Base-by-base conservation (phyloP, 2,113 vertebrate genomes). In the Dromas ardeola region DNA sequence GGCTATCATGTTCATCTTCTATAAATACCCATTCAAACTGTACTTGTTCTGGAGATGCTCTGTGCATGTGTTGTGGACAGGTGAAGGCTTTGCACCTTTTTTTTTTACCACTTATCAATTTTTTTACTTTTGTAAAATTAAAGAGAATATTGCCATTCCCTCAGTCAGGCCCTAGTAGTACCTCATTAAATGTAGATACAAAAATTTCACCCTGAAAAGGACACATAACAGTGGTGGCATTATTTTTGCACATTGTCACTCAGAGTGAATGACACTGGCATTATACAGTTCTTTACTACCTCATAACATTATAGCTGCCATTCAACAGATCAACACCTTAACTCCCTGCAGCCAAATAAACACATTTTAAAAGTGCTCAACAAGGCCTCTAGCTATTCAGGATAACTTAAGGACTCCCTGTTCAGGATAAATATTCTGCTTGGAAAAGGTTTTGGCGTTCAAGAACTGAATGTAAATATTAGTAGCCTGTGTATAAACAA, bases 141-240 rank as follows among this genome's bases (percentile, higher is more conserved):
- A 45, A 65, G 17, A 82, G 21, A 72, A 47, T 49, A 36, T 18
- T 61, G 36, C 11, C 30, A 30, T 26, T 66, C 23, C 32, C 47
- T 29, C 30, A 26, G 15, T 7, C 29, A 78, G 43, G 42, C 17
- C 19, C 55, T 43, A 53, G 18, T 8, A 78, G 45, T 21, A 80
- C 18, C 23, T 30, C 34, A 43, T 14, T 23, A 36, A 8, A 21
- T 32, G 85, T 0, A 78, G n/a, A 58, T 11, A 87, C 5, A 88
- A 80, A 61, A 82, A 38, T 19, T 17, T 36, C 13, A 52, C 23
- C 66, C 66, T 40, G 27, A 62, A 62, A 86, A 95, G 69, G 42
- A 79, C 21, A 53, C 0, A 0, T 3, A 53, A n/a, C 3, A 3
- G n/a, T 19, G 18, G 26, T 59, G 40, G 67, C 38, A 65, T 47